These are phyloP conservation scores for Nesoenas mayeri DNA, from an alignment of 2,113 vertebrate species.

Conservation along the genomic window DNA sequence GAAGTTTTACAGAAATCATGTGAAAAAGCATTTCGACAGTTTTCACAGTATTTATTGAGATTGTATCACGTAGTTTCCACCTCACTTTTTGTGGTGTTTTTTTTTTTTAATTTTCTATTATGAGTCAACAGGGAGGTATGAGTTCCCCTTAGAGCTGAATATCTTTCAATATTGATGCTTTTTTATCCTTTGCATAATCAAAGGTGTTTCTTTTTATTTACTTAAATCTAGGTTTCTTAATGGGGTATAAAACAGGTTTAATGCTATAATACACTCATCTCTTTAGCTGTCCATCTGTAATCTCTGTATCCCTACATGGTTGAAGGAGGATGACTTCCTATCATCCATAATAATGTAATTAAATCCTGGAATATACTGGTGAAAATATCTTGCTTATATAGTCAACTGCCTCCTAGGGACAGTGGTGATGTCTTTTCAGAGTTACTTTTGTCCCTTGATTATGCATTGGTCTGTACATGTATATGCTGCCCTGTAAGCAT, in stretches of 20 bases:
- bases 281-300: neutral
- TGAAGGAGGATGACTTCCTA: neutral
- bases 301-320: neutral
- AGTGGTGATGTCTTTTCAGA: neutral
- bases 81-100: neutral
- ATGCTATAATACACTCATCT: neutral
- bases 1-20: neutral
- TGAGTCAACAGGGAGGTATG: neutral
- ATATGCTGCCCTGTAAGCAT: neutral
- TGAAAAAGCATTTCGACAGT: neutral
- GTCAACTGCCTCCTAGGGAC: neutral
- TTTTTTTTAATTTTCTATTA: neutral
- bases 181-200: neutral
- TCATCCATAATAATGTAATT: neutral
- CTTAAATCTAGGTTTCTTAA: neutral
- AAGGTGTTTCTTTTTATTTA: neutral
- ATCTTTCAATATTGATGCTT: neutral
- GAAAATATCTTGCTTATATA: neutral
- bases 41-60: neutral
- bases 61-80: neutral
- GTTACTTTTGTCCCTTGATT: neutral
- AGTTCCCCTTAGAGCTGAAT: neutral
- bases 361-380: neutral
- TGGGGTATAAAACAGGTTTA: neutral
- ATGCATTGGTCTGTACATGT: neutral